Percentiles rank a stretch among this genome's conserved stretches.
Evolutionary conservation across 2,888 invertebrate genomes (phyloP).

Genomic region (Arge pagana): DNA sequence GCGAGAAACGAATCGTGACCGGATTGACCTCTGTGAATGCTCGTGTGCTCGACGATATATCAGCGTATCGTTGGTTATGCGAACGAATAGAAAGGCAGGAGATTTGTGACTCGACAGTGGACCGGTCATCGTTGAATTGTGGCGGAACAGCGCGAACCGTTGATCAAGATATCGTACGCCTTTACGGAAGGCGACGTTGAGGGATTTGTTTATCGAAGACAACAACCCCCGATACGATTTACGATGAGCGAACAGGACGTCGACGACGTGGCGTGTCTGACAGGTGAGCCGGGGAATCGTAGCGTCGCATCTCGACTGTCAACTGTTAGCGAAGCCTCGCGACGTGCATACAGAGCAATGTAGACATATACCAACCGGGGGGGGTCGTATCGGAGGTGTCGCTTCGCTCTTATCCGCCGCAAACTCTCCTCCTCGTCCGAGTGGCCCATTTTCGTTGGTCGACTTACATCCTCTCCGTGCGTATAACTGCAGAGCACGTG

Average conservation of each 20-base stretch:
- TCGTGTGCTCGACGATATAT: too few relatives aligned
- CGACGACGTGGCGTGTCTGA: conserved; percentile 90
- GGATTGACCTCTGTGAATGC: too few relatives aligned
- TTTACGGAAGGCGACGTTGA: conserved; percentile 53
- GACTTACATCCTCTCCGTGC: conserved; percentile 35
- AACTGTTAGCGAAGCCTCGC: too few relatives aligned
- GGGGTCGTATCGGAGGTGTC: too few relatives aligned
- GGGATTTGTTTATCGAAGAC: conserved; percentile 54
- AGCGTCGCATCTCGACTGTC: too few relatives aligned
- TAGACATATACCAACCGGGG: too few relatives aligned
- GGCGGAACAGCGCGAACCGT: conserved; percentile 56
- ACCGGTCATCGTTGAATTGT: conserved; percentile 40
- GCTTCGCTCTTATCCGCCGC: too few relatives aligned
- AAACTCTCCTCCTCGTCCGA: conserved; percentile 41
- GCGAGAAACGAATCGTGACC: too few relatives aligned
- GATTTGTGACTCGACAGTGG: too few relatives aligned
- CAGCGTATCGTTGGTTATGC: too few relatives aligned
- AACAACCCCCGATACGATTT: conserved; percentile 51
- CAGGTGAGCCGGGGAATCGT: conserved; percentile 77
- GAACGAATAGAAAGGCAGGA: too few relatives aligned
- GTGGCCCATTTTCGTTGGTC: conserved; percentile 49
- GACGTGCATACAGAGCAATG: too few relatives aligned
- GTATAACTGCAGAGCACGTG: conserved; percentile 49
- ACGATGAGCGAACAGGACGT: conserved; percentile 88
- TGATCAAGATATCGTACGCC: conserved; percentile 56